Evolutionary conservation across 2,113 vertebrate genomes (phyloP).

Genomic region (Calcarius ornatus): DNA sequence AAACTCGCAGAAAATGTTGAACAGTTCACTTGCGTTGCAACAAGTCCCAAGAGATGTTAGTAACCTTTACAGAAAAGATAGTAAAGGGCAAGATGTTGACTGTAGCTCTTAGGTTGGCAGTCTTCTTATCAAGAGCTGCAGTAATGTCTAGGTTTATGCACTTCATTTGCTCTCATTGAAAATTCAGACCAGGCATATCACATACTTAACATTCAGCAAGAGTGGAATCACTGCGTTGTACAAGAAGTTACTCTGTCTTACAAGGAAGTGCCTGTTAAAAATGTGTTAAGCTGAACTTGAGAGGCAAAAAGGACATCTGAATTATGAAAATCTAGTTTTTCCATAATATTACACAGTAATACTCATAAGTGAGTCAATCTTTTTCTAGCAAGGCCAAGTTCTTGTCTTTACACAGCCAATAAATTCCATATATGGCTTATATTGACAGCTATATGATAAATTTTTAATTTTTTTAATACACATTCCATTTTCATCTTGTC

Average conservation of each 20-base stretch:
- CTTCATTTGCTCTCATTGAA: conserved; percentile 52
- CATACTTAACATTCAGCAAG: conserved; percentile 27
- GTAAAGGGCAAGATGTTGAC: conserved; percentile 12
- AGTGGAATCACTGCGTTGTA: not conserved
- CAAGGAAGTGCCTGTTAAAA: conserved; percentile 30
- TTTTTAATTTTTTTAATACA: not conserved
- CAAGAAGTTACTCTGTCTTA: conserved; percentile 38
- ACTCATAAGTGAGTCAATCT: not conserved
- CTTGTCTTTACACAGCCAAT: not conserved
- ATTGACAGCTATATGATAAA: not conserved
- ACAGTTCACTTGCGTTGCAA: not conserved
- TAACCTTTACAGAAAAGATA: conserved; percentile 22
- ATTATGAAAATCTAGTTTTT: conserved; percentile 30
- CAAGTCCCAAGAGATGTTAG: not conserved
- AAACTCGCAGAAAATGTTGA: conserved; percentile 11
- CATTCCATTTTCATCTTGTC: not conserved
- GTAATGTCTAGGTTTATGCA: conserved; percentile 24
- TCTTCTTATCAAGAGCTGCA: conserved; percentile 49
- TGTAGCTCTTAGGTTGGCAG: not conserved
- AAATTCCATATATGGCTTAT: not conserved
- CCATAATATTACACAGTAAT: not conserved
- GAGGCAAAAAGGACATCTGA: conserved; percentile 11
- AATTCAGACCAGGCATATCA: conserved; percentile 33
- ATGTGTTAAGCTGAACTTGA: conserved; percentile 25
- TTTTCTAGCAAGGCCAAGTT: not conserved